phyloP scores from a whole-genome alignment of 1,140 invertebrate species.

The Drosophila pseudoananassae region DNA sequence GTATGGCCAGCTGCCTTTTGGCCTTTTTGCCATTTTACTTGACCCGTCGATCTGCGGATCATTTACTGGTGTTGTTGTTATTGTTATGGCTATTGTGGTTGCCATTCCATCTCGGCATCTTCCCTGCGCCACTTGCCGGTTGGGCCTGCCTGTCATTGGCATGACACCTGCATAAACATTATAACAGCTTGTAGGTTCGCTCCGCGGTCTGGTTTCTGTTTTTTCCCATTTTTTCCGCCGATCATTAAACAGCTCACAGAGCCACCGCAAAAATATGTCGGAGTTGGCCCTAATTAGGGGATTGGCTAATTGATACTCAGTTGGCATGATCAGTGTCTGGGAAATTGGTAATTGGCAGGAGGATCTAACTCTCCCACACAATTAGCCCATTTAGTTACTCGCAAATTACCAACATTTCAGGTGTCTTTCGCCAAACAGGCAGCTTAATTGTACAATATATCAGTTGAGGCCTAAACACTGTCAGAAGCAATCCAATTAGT shows the following conservation, averaged over 20 bases:
- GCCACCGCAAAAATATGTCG: conserved; percentile 32
- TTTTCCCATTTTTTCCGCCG: conserved; percentile 32
- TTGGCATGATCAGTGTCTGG: background rate
- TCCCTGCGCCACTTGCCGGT: conserved; percentile 7
- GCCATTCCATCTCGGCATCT: conserved; percentile 20
- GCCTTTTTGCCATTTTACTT: conserved; percentile 18
- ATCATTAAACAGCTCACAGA: conserved; percentile 35
- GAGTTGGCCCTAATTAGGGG: conserved; percentile 31
- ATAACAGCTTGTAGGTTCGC: conserved; percentile 62
- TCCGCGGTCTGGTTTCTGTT: conserved; percentile 39
- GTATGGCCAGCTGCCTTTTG: conserved; percentile 55
- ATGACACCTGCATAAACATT: conserved; percentile 80
- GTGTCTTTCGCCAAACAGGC: conserved; percentile 1
- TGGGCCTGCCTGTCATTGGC: conserved; percentile 45
- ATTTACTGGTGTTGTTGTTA: conserved; percentile 9
- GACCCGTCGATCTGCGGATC: conserved; percentile 10
- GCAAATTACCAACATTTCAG: background rate
- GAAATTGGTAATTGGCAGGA: background rate
- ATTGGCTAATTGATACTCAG: conserved; percentile 36
- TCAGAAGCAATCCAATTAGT: conserved; percentile 27
- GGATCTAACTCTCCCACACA: background rate
- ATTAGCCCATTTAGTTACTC: conserved; percentile 1
- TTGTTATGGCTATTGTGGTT: conserved; percentile 31
- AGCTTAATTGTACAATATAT: conserved; percentile 16
- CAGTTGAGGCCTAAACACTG: background rate